Evolutionary conservation across 1,140 invertebrate genomes (phyloP).

Genomic region (Tetranychus urticae): DNA sequence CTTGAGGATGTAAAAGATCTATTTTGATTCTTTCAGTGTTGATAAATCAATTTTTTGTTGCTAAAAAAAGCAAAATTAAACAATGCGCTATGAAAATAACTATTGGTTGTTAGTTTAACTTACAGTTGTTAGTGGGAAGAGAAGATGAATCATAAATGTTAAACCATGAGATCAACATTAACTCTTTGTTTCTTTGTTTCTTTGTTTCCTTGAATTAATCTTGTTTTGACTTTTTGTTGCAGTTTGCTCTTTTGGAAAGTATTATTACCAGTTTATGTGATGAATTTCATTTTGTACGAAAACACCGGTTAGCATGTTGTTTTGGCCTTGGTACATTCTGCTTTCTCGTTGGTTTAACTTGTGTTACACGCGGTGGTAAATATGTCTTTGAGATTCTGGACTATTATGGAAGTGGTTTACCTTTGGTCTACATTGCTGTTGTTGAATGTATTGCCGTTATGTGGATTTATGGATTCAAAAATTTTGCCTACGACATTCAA

Average conservation of each 20-base stretch:
- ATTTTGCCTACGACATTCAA: conserved; percentile 17
- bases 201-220: background rate
- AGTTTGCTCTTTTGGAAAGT: conserved; percentile 56
- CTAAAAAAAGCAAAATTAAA: too few relatives aligned
- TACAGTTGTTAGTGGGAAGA: too few relatives aligned
- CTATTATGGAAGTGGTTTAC: conserved; percentile 18
- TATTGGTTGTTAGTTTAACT: too few relatives aligned
- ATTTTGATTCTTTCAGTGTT: too few relatives aligned
- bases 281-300: conserved; percentile 39
- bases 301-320: conserved; percentile 44
- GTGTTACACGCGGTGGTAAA: conserved; percentile 17
- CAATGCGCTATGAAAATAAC: too few relatives aligned
- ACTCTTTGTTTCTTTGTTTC: background rate
- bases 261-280: conserved; percentile 53
- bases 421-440: conserved; percentile 18
- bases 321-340: conserved; percentile 40
- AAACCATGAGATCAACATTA: too few relatives aligned
- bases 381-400: conserved; percentile 23
- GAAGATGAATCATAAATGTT: background rate
- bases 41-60: too few relatives aligned
- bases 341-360: conserved; percentile 37
- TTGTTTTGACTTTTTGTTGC: background rate
- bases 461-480: conserved; percentile 21
- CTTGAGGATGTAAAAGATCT: too few relatives aligned
- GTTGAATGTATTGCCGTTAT: conserved; percentile 21